Percentiles rank a stretch among this genome's conserved stretches.
Conservation (phyloP, 2,888 invertebrate genomes). For the Sipunculus nudus region DNA sequence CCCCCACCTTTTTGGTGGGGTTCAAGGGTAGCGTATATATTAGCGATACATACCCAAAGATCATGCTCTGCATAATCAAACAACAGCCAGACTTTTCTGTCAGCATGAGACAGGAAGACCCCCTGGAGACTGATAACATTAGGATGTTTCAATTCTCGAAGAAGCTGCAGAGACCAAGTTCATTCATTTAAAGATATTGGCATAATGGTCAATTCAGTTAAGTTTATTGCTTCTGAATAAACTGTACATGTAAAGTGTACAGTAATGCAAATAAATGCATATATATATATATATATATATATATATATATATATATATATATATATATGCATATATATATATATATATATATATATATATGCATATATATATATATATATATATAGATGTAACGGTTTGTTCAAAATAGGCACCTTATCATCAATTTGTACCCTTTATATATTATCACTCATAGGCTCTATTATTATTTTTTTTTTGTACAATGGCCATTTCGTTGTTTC, state of each 20-base stretch:
- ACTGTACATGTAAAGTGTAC: conserved; percentile 1
- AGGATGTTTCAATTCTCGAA: conserved; percentile 93
- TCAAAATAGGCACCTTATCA: too few relatives aligned
- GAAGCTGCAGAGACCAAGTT: conserved; percentile 72
- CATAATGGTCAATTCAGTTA: not conserved
- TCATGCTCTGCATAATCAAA: conserved; percentile 99
- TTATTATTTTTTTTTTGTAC: too few relatives aligned
- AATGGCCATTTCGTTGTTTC: too few relatives aligned
- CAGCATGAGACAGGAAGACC: conserved; percentile 95
- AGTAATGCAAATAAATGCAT: conserved; percentile 7
- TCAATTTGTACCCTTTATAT: too few relatives aligned
- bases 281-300: conserved; percentile 9
- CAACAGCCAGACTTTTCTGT: conserved; percentile 94
- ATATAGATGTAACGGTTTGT: conserved; percentile 9
- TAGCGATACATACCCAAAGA: conserved; percentile 84
- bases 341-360: conserved; percentile 14
- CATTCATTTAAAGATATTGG: not conserved
- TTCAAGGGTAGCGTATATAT: too few relatives aligned
- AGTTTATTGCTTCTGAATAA: not conserved
- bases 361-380: conserved; percentile 10
- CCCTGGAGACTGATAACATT: conserved; percentile 96
- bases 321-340: conserved; percentile 10
- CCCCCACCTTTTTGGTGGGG: too few relatives aligned
- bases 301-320: conserved; percentile 12
- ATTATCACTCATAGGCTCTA: too few relatives aligned